Evolutionary conservation across 1,140 invertebrate genomes (phyloP), one percentile per base, ranked within the genome.

Genomic region (Diachasma alloeum): DNA sequence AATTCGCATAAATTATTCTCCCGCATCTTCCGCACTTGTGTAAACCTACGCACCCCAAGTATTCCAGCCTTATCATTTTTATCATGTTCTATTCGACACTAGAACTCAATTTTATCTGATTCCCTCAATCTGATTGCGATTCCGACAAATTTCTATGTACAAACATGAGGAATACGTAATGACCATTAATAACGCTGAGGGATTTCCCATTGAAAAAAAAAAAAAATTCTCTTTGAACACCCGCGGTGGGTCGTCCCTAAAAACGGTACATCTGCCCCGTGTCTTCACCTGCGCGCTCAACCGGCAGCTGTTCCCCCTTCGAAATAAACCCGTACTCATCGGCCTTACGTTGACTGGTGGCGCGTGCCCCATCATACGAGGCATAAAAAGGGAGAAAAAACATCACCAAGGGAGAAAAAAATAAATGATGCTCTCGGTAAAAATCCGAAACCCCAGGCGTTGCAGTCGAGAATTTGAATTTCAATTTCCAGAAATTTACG

Each of bases 221-320:
- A 26, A 24, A 63, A 56, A 19, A 8, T 56, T 15, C 19, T 15
- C n/a, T 26, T 63, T 10, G 24, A 63, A 63, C 59, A 63, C 59
- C 59, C 24, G 59, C 59, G 59, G 22, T 63, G 24, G 59, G 10
- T 63, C 19, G 36, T 68, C 70, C 70, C 59, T 68, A 73, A 77
- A 77, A 72, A 77, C 75, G 75, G 56, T 77, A 77, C 75, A 77
- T 77, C 75, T 77, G 75, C 69, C 48, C 70, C 19, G 68, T 71
- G 44, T 77, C 70, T 77, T 77, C 75, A 77, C 75, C 75, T 77
- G 75, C 75, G 36, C 31, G 24, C 39, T 75, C 67, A 19, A 70
- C 36, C 75, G 42, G 42, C 70, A 77, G 75, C 59, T 73, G 75
- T 73, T 26, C 37, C 53, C 56, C 56, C 17, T 46, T 73, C 26